Evolutionary conservation across 2,113 vertebrate species (phyloP).

Genomic region (Meleagris gallopavo): DNA sequence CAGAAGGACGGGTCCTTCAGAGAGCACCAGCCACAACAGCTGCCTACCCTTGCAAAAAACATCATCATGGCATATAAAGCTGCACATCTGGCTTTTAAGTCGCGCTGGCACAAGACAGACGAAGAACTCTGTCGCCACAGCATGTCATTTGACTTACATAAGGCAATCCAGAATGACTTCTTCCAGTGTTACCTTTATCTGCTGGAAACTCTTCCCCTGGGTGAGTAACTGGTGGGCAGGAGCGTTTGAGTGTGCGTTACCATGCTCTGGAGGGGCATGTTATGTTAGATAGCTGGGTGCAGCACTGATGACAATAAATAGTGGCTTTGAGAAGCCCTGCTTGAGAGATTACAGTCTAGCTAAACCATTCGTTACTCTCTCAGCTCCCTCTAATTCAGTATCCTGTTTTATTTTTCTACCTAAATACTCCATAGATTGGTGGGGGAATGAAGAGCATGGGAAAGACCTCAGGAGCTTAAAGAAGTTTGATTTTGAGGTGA

Average conservation of each 20-base stretch:
- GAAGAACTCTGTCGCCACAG: conserved; percentile 91
- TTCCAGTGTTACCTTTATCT: conserved; percentile 96
- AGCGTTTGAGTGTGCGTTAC: background rate
- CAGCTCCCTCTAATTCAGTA: background rate
- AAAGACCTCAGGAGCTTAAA: background rate
- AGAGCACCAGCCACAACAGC: conserved; percentile 37
- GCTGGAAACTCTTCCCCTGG: conserved; percentile 89
- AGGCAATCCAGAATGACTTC: conserved; percentile 89
- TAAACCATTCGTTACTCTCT: background rate
- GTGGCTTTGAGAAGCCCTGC: background rate
- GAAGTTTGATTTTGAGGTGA: background rate
- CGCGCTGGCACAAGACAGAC: conserved; percentile 89
- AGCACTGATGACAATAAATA: background rate
- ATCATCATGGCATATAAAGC: conserved; percentile 78
- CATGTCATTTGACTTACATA: conserved; percentile 93
- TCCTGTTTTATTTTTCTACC: background rate
- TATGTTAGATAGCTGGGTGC: background rate
- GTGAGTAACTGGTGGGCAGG: conserved; percentile 80
- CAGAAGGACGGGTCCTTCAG: conserved; percentile 25
- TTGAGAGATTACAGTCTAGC: background rate
- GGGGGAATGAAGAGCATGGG: background rate
- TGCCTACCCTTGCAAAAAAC: background rate
- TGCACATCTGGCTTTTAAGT: conserved; percentile 89
- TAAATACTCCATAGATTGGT: background rate
- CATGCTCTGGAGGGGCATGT: accelerated